Conservation (phyloP, 2,888 invertebrate species). For the Pseudococcus viburni region DNA sequence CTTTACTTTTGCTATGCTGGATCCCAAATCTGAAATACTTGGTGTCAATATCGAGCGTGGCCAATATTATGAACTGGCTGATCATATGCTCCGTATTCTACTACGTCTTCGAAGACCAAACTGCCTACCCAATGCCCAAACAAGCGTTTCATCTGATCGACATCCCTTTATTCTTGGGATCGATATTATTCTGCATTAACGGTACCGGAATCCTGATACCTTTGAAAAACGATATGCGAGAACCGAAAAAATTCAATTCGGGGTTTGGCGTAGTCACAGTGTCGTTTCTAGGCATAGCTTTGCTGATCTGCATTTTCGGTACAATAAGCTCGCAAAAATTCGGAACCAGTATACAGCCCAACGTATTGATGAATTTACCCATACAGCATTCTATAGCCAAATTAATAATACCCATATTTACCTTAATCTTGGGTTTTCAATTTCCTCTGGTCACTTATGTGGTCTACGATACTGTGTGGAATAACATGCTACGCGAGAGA, state of each 20-base stretch:
- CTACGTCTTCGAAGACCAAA: slow-evolving; percentile 83
- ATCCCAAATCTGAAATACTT: slow-evolving; percentile 87
- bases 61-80: slow-evolving; percentile 85
- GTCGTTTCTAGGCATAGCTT: slow-evolving; percentile 84
- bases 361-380: slow-evolving; percentile 89
- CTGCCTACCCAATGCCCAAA: slow-evolving; percentile 76
- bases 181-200: slow-evolving; percentile 95
- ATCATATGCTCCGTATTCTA: slow-evolving; percentile 89
- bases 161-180: slow-evolving; percentile 94
- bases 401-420: background rate
- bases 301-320: slow-evolving; percentile 88
- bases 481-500: slow-evolving; percentile 78
- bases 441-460: slow-evolving; percentile 96
- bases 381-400: slow-evolving; percentile 61
- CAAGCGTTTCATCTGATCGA: slow-evolving; percentile 78
- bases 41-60: slow-evolving; percentile 90
- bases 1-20: slow-evolving; percentile 83
- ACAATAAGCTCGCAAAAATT: slow-evolving; percentile 92
- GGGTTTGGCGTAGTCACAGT: slow-evolving; percentile 87
- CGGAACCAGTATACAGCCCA: slow-evolving; percentile 80
- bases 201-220: slow-evolving; percentile 89
- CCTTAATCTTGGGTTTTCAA: slow-evolving; percentile 88
- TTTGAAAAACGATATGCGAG: slow-evolving; percentile 94
- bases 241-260: slow-evolving; percentile 85
- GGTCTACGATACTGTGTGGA: slow-evolving; percentile 94